Percentiles rank a stretch among this genome's conserved stretches.
phyloP scores from a whole-genome alignment of 2,888 invertebrate genomes.

The Galerucella pusilla region DNA sequence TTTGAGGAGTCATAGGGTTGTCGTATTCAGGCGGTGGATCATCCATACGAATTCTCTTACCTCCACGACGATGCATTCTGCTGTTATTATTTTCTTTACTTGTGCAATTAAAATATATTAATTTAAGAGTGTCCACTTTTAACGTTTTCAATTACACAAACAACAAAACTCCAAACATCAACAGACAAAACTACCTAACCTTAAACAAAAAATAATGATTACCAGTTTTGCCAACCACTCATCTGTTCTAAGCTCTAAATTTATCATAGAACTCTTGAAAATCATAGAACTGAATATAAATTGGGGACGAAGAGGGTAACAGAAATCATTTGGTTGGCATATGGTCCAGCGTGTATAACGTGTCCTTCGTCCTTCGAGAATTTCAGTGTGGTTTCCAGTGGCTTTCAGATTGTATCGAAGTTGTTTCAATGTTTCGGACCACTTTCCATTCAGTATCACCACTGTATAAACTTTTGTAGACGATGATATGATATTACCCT shows the following conservation, averaged over 20 bases:
- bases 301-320: too few relatives aligned
- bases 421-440: too few relatives aligned
- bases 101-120: background rate
- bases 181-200: background rate
- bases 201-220: background rate
- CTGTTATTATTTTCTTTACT: constrained; percentile 49
- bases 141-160: background rate
- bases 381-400: too few relatives aligned
- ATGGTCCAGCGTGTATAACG: too few relatives aligned
- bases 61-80: constrained; percentile 84
- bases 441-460: too few relatives aligned
- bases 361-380: too few relatives aligned
- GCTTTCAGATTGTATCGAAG: too few relatives aligned
- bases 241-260: background rate
- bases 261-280: background rate
- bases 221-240: too few relatives aligned
- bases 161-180: background rate
- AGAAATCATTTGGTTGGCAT: too few relatives aligned
- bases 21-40: constrained; percentile 91
- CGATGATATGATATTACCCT: too few relatives aligned
- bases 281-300: background rate
- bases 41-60: constrained; percentile 93
- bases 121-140: background rate
- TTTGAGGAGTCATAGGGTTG: constrained; percentile 71
- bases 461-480: too few relatives aligned